Conservation (phyloP, 2,113 vertebrate genomes). For the Amphilophus citrinellus region DNA sequence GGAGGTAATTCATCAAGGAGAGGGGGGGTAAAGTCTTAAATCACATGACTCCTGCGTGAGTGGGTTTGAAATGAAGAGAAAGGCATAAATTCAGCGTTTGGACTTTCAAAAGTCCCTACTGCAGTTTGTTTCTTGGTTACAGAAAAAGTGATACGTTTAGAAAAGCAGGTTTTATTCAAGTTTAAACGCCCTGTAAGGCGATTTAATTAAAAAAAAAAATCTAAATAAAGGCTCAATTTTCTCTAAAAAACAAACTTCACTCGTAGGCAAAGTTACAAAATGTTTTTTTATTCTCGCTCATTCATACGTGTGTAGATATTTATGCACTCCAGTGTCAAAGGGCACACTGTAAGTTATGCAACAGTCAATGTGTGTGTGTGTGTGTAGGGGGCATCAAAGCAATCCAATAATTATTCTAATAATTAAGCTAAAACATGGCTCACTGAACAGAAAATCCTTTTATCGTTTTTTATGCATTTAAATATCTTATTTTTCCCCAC, state of each 20-base stretch:
- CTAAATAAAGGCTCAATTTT: not conserved
- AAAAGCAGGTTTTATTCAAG: not conserved
- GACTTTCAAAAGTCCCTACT: not conserved
- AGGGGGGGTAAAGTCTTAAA: not conserved
- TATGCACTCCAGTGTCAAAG: constrained; percentile 3
- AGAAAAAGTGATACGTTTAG: not conserved
- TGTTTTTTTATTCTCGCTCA: constrained; percentile 13
- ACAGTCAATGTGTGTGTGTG: constrained; percentile 2
- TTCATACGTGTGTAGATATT: not conserved
- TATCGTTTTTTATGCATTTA: not conserved
- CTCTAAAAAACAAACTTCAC: not conserved
- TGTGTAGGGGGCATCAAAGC: not conserved
- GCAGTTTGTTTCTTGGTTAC: not conserved
- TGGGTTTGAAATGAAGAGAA: not conserved
- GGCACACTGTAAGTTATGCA: not conserved
- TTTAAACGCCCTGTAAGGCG: not conserved
- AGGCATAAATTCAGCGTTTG: not conserved
- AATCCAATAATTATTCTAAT: not conserved
- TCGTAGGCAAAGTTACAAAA: constrained; percentile 53
- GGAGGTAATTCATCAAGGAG: not conserved
- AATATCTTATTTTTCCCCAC: not conserved
- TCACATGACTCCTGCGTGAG: not conserved
- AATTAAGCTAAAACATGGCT: not conserved
- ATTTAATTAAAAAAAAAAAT: too few relatives aligned
- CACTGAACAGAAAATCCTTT: constrained; percentile 22